Base-by-base conservation (phyloP, 2,888 invertebrate genomes). In the Rhagium mordax region DNA sequence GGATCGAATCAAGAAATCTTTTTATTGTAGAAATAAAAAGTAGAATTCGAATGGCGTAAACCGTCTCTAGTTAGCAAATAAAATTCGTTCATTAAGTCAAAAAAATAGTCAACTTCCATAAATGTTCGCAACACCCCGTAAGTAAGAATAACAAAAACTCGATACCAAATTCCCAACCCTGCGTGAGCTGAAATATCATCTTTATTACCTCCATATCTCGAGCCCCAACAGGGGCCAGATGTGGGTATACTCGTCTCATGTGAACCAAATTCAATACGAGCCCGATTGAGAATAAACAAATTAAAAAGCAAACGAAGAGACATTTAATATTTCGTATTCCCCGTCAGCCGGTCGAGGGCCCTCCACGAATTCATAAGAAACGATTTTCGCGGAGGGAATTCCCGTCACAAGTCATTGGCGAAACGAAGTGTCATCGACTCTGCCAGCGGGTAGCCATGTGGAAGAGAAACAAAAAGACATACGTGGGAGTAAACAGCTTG, bases 401-500 rank as follows among this genome's bases (percentile, higher is more conserved):
- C 16, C 51, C 51, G 51, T 51, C 51, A 51, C 16, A 51, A 51
- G 51, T 51, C 51, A 51, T 51, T 10, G 16, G 51, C 10, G 51
- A 8, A 51, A 18, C 41, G 51, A 8, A 51, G 51, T 51, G 18
- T 20, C 18, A 18, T 51, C 51, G 51, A 20, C 51, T 51, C 51
- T 10, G 51, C 51, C 10, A 16, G 51, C 16, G 48, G 60, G 48
- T 24, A 68, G 21, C 48, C 59, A 68, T 55, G 68, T 55, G 60
- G 41, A 68, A 57, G 68, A 68, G 59, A 47, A 68, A 55, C 59
- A 68, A 68, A 68, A 66, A 68, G 59, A 59, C 59, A 60, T 47
- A 24, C 51, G 65, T 68, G 68, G 68, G 68, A 55, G 68, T 68
- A 59, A 68, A 68, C 68, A 68, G 68, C 27, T 33, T 21, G 68